Evolutionary conservation across 2,113 vertebrate genomes (phyloP), one percentile per base, ranked within the genome.

Genomic region (Dromaius novaehollandiae): DNA sequence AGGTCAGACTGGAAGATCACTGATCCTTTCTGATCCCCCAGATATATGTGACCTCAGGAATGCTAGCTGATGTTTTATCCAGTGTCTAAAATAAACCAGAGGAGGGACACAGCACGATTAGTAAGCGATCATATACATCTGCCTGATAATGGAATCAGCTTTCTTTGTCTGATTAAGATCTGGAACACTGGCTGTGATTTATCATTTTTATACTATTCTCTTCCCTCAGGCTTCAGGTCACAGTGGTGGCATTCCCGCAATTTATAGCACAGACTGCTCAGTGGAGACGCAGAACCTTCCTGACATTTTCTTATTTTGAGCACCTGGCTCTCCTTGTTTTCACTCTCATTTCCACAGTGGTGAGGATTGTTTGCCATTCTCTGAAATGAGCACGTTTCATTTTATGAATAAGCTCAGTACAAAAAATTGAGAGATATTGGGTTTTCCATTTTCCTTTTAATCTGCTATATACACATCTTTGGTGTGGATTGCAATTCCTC

Each of bases 191-290:
- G 84, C 95, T 97, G 98, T 98, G 98, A 98, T 98, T 97, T 98
- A 98, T 98, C 98, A 97, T 97, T 98, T 98, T 98, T 98, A 98
- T 97, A 98, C 96, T 95, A 96, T 91, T 96, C 98, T 98, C 98
- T 98, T 98, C 98, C 98, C 98, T 79, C 96, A 93, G 98, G 98
- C 98, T 97, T 51, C 86, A 40, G 95, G 97, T 98, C 97, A 94
- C 92, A 94, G 82, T 90, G 82, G 97, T 98, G 97, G 98, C 97
- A 94, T 85, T 97, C 95, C 97, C 86, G 82, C 74, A 94, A 98
- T 98, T 98, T 98, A 98, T 97, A 82, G 88, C 60, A 0, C 75
- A 88, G 92, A 91, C 78, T 92, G 95, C 93, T 97, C 89, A 34
- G 84, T 1, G 0, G 86, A 98, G 97, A 97, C 82, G 4, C 86